Conservation (phyloP, 2,888 invertebrate genomes). For the Aspidiotus destructor region DNA sequence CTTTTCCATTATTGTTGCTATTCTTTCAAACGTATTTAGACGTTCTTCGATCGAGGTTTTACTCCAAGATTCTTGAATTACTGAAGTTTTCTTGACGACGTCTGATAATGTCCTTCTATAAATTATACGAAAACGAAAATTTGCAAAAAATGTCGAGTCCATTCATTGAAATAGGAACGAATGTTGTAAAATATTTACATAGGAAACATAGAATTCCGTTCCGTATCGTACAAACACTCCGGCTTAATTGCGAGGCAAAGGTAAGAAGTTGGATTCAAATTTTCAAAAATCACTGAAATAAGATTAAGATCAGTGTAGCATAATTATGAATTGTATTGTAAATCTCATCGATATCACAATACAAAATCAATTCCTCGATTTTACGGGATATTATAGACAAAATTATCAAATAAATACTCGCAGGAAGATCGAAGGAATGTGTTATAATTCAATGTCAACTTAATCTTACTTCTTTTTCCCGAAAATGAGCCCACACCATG, state of each 20-base stretch:
- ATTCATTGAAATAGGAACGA: background rate
- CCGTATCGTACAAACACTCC: background rate
- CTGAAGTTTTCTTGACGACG: background rate
- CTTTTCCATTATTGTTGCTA: background rate
- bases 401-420: background rate
- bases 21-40: conserved; percentile 1
- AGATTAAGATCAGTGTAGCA: no score
- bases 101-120: conserved; percentile 12
- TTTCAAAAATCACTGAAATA: no score
- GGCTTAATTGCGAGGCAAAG: no score
- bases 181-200: conserved; percentile 2
- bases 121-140: conserved; percentile 1
- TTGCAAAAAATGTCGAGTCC: background rate
- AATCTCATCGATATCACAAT: no score
- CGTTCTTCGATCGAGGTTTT: background rate
- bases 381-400: no score
- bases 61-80: conserved; percentile 6
- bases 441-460: background rate
- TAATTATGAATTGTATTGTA: no score
- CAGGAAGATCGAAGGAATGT: background rate
- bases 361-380: no score
- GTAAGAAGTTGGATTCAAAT: no score
- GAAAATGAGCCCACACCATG: conserved; percentile 21
- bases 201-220: conserved; percentile 9
- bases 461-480: conserved; percentile 21